Conservation (phyloP, 2,113 vertebrate genomes). For the Sinocyclocheilus rhinocerous region DNA sequence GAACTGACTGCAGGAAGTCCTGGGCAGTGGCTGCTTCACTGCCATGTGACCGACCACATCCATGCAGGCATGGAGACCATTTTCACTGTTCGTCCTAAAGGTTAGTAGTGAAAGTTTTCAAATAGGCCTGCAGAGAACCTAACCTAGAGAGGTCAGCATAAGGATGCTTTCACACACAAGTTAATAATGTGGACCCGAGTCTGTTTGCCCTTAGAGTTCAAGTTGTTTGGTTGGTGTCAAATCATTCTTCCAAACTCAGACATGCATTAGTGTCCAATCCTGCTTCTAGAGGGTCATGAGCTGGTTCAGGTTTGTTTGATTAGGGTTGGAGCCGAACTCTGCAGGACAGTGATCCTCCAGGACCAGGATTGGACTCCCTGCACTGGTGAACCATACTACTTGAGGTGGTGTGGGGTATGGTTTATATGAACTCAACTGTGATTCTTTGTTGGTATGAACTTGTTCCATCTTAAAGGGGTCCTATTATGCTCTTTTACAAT, state of each 20-base stretch:
- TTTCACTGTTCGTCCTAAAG: constrained; percentile 78
- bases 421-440: too few relatives aligned
- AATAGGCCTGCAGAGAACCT: not conserved
- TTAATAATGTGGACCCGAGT: not conserved
- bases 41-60: constrained; percentile 89
- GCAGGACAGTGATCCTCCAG: too few relatives aligned
- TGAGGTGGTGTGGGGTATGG: too few relatives aligned
- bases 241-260: not conserved
- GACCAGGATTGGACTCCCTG: too few relatives aligned
- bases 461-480: too few relatives aligned
- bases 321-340: too few relatives aligned
- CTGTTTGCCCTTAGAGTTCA: not conserved
- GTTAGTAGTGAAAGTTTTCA: not conserved
- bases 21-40: constrained; percentile 93
- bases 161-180: not conserved
- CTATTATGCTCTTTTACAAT: too few relatives aligned
- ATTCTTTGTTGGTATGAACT: too few relatives aligned
- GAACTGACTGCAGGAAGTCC: constrained; percentile 86
- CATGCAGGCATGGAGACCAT: constrained; percentile 88
- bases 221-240: not conserved
- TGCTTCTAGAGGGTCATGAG: not conserved
- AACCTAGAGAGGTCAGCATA: not conserved
- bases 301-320: not conserved
- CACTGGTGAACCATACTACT: too few relatives aligned
- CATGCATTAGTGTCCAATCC: not conserved